phyloP scores from a whole-genome alignment of 1,140 invertebrate genomes.

The Euglossa dilemma region DNA sequence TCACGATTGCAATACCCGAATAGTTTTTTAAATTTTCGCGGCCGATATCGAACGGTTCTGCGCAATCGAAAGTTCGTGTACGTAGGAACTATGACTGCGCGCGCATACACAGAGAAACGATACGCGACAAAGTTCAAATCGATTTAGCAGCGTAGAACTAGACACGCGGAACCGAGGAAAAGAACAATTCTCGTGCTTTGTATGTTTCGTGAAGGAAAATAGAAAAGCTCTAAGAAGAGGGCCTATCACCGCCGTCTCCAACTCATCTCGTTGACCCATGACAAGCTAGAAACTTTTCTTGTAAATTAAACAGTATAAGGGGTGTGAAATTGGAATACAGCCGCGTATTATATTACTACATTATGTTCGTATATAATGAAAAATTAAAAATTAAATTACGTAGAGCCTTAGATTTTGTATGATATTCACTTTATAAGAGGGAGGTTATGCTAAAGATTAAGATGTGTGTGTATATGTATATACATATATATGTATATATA shows the following conservation, averaged over 20 bases:
- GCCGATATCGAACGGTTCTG: constrained; percentile 8
- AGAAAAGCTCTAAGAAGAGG: neutral
- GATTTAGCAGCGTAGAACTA: constrained; percentile 10
- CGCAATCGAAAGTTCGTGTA: neutral
- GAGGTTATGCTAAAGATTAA: constrained; percentile 35
- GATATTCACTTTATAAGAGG: constrained; percentile 56
- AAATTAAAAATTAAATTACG: constrained; percentile 57
- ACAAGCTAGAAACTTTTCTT: constrained; percentile 40
- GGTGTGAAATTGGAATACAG: constrained; percentile 5
- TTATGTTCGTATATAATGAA: constrained; percentile 58
- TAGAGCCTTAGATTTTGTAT: constrained; percentile 71
- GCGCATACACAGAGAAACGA: neutral
- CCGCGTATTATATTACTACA: constrained; percentile 44
- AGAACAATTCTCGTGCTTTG: neutral
- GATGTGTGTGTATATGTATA: constrained; percentile 36
- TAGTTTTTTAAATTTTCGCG: neutral
- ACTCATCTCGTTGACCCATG: constrained; percentile 19
- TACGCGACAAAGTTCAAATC: constrained; percentile 31
- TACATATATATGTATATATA: neutral
- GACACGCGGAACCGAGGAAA: neutral
- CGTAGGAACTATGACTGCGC: neutral
- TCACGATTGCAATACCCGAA: neutral
- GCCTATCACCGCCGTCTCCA: constrained; percentile 50
- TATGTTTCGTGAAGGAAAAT: constrained; percentile 8
- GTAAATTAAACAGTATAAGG: constrained; percentile 49